These are phyloP conservation scores for Xenentodon cancila DNA, from an alignment of 2,797 vertebrate species.

Conservation along the genomic window DNA sequence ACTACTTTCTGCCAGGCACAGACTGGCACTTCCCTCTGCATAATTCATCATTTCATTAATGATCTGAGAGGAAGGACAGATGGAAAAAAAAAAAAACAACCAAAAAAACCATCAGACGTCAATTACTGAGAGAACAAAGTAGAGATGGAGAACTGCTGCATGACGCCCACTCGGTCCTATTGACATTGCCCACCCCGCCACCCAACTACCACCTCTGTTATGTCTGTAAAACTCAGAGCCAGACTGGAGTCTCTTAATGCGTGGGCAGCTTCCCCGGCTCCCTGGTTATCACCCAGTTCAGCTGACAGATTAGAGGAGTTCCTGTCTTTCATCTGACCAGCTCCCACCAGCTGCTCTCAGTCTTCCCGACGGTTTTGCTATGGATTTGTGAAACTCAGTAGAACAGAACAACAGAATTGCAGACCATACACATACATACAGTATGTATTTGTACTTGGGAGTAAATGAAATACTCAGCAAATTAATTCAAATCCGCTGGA, in stretches of 20 bases:
- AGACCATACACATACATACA: neutral
- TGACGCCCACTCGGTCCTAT: constrained; percentile 46
- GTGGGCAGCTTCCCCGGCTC: constrained; percentile 59
- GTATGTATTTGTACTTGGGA: neutral
- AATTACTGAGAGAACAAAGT: constrained; percentile 45
- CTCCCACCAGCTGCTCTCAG: constrained; percentile 56
- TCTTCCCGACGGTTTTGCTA: constrained; percentile 33
- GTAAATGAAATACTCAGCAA: too few species aligned
- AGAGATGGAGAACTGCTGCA: constrained; percentile 34
- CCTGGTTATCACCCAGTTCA: constrained; percentile 62
- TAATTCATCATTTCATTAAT: constrained; percentile 68
- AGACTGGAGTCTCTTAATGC: constrained; percentile 50
- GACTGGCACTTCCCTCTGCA: constrained; percentile 51
- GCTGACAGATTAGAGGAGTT: constrained; percentile 66
- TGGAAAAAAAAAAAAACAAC: too few species aligned
- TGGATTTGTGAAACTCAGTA: constrained; percentile 31
- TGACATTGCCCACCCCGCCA: constrained; percentile 24
- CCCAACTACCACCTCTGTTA: constrained; percentile 35
- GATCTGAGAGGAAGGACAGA: constrained; percentile 43
- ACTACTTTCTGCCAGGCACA: constrained; percentile 42
- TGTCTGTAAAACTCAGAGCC: constrained; percentile 45
- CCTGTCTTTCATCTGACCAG: constrained; percentile 68
- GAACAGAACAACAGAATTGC: constrained; percentile 11
- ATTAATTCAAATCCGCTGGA: too few species aligned
- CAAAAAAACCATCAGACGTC: constrained; percentile 24